These are phyloP conservation scores for Cyanistes caeruleus DNA, from an alignment of 2,113 vertebrate species.

Conservation along the genomic window DNA sequence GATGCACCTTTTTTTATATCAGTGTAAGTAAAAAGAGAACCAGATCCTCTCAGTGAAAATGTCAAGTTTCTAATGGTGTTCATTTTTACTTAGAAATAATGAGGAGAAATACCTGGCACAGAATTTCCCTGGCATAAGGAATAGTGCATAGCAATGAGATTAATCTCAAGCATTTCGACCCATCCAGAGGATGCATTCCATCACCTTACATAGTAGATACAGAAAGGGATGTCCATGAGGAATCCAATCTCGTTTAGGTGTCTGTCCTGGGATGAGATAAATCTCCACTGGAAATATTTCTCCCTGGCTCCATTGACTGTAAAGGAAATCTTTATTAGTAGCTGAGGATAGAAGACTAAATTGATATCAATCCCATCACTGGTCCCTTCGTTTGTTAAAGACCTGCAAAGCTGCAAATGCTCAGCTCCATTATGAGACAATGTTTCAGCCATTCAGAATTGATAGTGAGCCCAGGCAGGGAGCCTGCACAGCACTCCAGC, in stretches of 20 bases:
- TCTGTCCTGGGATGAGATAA: neutral
- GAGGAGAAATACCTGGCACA: neutral
- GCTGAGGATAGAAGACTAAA: neutral
- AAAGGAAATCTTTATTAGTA: neutral
- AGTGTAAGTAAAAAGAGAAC: neutral
- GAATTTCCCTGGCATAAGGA: neutral
- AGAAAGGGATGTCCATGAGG: neutral
- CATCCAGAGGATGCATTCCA: neutral
- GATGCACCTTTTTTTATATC: neutral
- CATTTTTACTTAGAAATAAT: conserved; percentile 30
- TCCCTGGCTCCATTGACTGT: neutral
- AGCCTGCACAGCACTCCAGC: neutral
- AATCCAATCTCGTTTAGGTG: neutral
- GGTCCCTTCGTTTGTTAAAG: neutral
- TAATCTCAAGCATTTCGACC: neutral
- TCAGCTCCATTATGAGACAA: neutral
- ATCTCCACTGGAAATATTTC: neutral
- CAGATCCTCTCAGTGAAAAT: conserved; percentile 8
- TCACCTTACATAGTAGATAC: neutral
- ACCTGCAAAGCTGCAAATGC: neutral
- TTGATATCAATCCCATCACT: neutral
- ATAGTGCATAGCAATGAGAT: neutral
- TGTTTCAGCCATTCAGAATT: neutral
- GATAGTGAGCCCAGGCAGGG: neutral
- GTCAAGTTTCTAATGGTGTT: neutral